A percentile compares a stretch with the other conserved stretches of the same genome.
Evolutionary conservation across 2,113 vertebrate species (phyloP).

Genomic region (Cariama cristata): DNA sequence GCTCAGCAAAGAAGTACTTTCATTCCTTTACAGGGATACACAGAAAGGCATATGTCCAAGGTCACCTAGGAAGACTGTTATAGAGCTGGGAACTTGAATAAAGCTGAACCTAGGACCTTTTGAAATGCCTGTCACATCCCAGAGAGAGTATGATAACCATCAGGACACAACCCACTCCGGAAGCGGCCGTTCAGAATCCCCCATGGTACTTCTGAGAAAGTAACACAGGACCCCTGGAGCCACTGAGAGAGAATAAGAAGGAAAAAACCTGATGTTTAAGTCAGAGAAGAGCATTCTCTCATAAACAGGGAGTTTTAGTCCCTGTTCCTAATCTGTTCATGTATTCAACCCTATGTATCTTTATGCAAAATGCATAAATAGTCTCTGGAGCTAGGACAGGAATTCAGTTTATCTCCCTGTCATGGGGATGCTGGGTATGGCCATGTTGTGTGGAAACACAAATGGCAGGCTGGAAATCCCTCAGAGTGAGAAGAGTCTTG

Average conservation of each 20-base stretch:
- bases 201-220: background rate
- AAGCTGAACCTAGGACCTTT: background rate
- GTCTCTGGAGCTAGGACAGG: background rate
- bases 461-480: background rate
- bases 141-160: background rate
- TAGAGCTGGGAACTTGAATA: background rate
- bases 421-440: background rate
- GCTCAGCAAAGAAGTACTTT: background rate
- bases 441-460: background rate
- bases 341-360: background rate
- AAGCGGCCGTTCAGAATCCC: background rate
- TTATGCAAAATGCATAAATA: background rate
- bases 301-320: background rate
- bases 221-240: background rate
- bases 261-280: background rate
- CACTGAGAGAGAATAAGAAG: background rate
- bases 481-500: background rate
- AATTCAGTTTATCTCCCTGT: background rate
- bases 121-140: background rate
- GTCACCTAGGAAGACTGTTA: background rate
- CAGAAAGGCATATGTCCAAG: background rate
- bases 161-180: background rate
- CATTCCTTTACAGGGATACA: background rate
- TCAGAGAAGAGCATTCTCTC: background rate
- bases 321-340: background rate